phyloP scores from a whole-genome alignment of 1,140 invertebrate species.

The Eufriesea mexicana region DNA sequence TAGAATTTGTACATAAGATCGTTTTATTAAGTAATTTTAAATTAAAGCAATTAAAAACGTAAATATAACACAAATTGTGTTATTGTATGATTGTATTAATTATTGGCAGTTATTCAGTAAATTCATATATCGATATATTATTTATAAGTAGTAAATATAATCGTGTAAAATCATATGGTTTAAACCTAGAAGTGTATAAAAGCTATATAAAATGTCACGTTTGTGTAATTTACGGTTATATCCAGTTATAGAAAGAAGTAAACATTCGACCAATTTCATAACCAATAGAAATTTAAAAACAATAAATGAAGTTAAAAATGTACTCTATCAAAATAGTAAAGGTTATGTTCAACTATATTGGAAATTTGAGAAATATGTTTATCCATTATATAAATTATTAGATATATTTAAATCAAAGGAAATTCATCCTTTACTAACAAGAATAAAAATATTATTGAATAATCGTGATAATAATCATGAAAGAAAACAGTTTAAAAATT shows the following conservation, averaged over 20 bases:
- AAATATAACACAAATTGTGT: background rate
- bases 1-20: no score
- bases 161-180: constrained; percentile 8
- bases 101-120: constrained; percentile 29
- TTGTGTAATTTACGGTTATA: constrained; percentile 53
- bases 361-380: constrained; percentile 28
- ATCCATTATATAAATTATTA: constrained; percentile 46
- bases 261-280: constrained; percentile 23
- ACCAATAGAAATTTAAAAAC: constrained; percentile 20
- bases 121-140: constrained; percentile 9
- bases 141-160: background rate
- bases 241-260: constrained; percentile 16
- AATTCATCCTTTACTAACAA: background rate
- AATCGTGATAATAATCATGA: constrained; percentile 11
- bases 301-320: background rate
- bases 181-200: background rate
- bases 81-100: background rate
- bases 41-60: constrained; percentile 10
- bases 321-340: constrained; percentile 27
- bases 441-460: constrained; percentile 5
- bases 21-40: background rate
- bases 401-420: constrained; percentile 13
- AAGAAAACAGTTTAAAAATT: constrained; percentile 40
- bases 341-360: constrained; percentile 59
- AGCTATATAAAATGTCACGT: constrained; percentile 63